A percentile compares a stretch with the other conserved stretches of the same genome.
Conservation (phyloP, 2,888 invertebrate species). For the Octonoba sinensis region DNA sequence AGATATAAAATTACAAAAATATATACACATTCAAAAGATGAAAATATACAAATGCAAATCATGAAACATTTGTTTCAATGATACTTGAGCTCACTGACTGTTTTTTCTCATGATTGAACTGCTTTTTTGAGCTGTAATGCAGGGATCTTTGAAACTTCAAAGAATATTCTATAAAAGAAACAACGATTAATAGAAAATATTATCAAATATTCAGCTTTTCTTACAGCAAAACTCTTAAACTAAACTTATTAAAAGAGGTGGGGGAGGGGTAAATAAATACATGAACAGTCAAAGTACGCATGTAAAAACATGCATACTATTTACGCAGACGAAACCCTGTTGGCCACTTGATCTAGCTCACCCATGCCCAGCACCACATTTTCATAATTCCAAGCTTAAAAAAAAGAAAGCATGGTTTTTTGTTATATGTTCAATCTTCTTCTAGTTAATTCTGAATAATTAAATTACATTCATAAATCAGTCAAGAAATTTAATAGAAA, state of each 20-base stretch:
- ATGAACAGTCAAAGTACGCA: no score
- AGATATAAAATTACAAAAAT: constrained; percentile 13
- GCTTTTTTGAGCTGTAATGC: constrained; percentile 61
- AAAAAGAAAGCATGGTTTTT: no score
- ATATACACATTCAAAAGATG: constrained; percentile 34
- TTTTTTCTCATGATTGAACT: background rate
- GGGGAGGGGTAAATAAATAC: no score
- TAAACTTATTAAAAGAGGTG: background rate
- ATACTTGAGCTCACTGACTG: background rate
- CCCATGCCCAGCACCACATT: no score
- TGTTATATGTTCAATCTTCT: no score
- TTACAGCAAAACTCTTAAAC: background rate
- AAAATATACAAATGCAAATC: constrained; percentile 47
- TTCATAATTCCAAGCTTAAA: no score
- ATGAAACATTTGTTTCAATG: constrained; percentile 1
- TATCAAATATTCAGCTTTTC: background rate
- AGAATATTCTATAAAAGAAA: constrained; percentile 79
- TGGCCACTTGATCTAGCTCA: no score
- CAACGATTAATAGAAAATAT: constrained; percentile 16
- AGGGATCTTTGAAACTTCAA: constrained; percentile 89
- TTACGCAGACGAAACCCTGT: no score
- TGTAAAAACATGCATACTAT: no score
- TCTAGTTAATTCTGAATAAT: no score
- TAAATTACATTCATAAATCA: no score
- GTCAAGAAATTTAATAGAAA: no score